Base-by-base conservation (phyloP, 2,888 invertebrate species). In the Sminthurides aquaticus region DNA sequence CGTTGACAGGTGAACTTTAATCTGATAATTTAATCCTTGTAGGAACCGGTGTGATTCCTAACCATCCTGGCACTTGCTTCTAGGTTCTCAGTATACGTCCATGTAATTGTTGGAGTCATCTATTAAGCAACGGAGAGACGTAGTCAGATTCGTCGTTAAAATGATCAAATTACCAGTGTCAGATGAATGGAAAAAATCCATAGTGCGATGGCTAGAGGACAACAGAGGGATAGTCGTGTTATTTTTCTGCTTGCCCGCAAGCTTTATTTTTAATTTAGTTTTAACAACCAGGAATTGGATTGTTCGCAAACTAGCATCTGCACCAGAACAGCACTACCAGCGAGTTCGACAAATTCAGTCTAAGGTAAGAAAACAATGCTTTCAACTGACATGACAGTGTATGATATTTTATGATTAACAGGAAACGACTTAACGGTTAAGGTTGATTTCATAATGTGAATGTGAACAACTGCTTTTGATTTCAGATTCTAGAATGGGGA, bases 181-280 rank as follows among this genome's bases (percentile, higher is more conserved):
- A 34, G 57, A 60, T 2, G 29, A 52, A 29, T 71, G 69, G 71
- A 68, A 62, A 48, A 72, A 71, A 60, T 58, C 60, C 1, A 48
- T 72, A 20, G 70, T 85, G 62, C 75, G 76, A 60, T 82, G 83
- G 80, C 76, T 86, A 71, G 86, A 86, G 74, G 81, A 83, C n/a
- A 82, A 86, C 77, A 79, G 86, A 18, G 84, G 83, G 65, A 76
- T 85, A 18, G 86, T 87, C 27, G 83, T 87, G 63, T 78, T 84
- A 20, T 76, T 85, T 56, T 86, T 87, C 78, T 86, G 86, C 67
- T 78, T 87, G 59, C 87, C 87, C 0, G 86, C 86, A 28, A 85
- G 85, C 77, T 85, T 85, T 76, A 68, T 86, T 18, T 86, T 86
- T 77, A 79, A 82, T 26, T 65, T 82, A 24, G 57, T 81, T 34